Conservation (phyloP, 2,797 vertebrate species). For the Peromyscus attwateri region DNA sequence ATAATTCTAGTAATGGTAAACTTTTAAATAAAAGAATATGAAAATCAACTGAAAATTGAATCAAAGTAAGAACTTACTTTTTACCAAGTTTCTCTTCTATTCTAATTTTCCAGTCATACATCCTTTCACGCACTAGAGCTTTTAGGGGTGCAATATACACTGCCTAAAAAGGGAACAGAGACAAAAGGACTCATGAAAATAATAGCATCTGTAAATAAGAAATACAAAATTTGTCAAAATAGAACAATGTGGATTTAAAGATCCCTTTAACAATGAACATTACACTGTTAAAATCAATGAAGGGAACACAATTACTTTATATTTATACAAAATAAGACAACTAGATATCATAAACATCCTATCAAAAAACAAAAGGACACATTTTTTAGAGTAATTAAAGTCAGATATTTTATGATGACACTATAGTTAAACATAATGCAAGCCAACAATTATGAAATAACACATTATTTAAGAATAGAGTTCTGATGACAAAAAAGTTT, state of each 20-base stretch:
- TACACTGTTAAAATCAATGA: constrained; percentile 28
- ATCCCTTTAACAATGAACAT: background rate
- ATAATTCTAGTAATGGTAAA: constrained; percentile 12
- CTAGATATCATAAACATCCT: background rate
- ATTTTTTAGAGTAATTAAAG: constrained; percentile 5
- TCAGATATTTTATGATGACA: constrained; percentile 33
- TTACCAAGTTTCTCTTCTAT: constrained; percentile 97
- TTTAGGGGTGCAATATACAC: constrained; percentile 99
- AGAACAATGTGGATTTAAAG: background rate
- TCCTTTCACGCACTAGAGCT: constrained; percentile 97
- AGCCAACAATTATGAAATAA: background rate
- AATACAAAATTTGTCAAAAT: constrained; percentile 46
- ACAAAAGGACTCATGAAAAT: constrained; percentile 66
- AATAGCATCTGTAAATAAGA: constrained; percentile 48
- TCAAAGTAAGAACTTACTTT: constrained; percentile 91
- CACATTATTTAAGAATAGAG: background rate
- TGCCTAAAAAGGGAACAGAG: constrained; percentile 88
- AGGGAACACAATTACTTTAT: constrained; percentile 14
- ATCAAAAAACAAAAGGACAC: background rate
- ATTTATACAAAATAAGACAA: constrained; percentile 24
- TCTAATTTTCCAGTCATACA: constrained; percentile 98
- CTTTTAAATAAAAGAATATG: constrained; percentile 45
- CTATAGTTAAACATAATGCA: constrained; percentile 5
- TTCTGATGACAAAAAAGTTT: constrained; percentile 26
- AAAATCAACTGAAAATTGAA: constrained; percentile 70